phyloP scores from a whole-genome alignment of 64 coral and sea anemone species.

The Exaiptasia diaphana region DNA sequence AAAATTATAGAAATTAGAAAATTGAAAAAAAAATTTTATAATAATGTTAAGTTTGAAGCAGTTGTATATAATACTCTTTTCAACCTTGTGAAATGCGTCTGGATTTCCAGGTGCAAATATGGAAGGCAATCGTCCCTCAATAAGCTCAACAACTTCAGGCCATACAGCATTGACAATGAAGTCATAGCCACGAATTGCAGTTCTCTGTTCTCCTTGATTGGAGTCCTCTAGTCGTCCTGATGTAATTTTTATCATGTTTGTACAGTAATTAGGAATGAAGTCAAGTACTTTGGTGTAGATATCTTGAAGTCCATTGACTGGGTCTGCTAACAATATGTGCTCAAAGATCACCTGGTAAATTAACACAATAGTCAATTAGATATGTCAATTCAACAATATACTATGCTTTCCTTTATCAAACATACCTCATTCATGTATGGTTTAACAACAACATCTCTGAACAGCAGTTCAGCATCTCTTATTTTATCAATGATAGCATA shows the following conservation, averaged over 20 bases:
- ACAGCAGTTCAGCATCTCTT: conserved; percentile 83
- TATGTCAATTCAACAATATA: background rate
- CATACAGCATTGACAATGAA: conserved; percentile 95
- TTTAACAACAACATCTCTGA: conserved; percentile 84
- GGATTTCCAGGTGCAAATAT: conserved; percentile 98
- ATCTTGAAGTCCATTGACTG: conserved; percentile 43
- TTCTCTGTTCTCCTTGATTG: conserved; percentile 46
- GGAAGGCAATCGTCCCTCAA: conserved; percentile 75
- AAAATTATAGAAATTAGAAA: background rate
- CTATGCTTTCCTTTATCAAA: background rate
- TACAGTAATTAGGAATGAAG: conserved; percentile 90
- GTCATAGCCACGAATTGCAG: conserved; percentile 86
- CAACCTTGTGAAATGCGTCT: conserved; percentile 88
- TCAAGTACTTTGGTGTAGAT: conserved; percentile 85
- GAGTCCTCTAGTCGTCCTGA: conserved; percentile 56
- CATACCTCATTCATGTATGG: conserved; percentile 88
- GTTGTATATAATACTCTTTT: background rate
- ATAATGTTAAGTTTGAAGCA: too few species aligned
- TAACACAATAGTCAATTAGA: background rate
- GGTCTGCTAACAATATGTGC: conserved; percentile 50
- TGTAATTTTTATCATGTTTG: conserved; percentile 80
- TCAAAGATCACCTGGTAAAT: conserved; percentile 70
- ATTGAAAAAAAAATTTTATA: background rate
- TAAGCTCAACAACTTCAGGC: conserved; percentile 71
- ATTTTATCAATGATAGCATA: conserved; percentile 99